These are phyloP conservation scores for Aldabrachelys gigantea DNA, from an alignment of 2,113 vertebrate species.

Conservation along the genomic window DNA sequence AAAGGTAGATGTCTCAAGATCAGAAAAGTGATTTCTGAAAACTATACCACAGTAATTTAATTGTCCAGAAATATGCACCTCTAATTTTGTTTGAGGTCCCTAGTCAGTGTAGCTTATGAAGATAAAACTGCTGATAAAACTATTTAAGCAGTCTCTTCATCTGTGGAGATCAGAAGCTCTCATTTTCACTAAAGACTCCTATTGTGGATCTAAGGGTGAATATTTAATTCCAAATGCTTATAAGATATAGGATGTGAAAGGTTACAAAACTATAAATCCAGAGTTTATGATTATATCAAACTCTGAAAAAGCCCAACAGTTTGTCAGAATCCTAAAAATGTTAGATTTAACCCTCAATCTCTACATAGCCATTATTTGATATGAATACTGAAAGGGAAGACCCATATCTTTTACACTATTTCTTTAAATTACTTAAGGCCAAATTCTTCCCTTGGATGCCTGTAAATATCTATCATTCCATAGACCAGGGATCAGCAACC, in stretches of 20 bases:
- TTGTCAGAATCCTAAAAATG: background rate
- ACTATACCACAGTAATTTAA: background rate
- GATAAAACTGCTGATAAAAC: background rate
- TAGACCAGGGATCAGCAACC: background rate
- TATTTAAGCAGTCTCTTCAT: background rate
- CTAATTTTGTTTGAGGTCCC: background rate
- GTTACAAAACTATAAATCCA: background rate
- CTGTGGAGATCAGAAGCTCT: background rate
- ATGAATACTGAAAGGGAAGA: background rate
- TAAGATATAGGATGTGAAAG: background rate
- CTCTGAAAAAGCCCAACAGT: background rate
- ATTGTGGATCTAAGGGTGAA: background rate
- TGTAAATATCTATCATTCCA: background rate
- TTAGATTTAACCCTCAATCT: background rate
- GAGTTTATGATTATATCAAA: background rate
- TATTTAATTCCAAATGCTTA: background rate
- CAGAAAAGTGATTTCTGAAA: background rate
- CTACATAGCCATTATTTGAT: background rate
- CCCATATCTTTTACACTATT: background rate
- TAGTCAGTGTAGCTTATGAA: background rate
- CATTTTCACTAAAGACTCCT: background rate
- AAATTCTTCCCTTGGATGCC: background rate
- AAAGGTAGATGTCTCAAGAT: background rate
- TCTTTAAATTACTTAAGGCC: background rate
- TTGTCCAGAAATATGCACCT: background rate